Conservation (phyloP, 2,113 vertebrate species). For the Gymnobelideus leadbeateri region DNA sequence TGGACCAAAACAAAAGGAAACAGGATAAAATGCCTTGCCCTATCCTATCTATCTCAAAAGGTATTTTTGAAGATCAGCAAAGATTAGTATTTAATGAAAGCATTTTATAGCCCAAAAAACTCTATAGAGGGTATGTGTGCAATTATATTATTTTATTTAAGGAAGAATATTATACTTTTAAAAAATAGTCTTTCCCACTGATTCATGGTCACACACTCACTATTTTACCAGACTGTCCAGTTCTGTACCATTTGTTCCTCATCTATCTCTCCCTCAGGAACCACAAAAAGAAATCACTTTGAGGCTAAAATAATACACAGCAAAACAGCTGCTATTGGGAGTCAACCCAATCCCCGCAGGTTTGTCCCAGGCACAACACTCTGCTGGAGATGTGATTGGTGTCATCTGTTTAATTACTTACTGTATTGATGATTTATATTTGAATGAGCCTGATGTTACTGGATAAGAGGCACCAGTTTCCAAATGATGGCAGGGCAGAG, state of each 20-base stretch:
- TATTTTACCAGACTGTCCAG: background rate
- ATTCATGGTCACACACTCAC: background rate
- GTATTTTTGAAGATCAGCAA: background rate
- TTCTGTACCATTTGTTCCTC: background rate
- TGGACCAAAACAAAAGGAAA: background rate
- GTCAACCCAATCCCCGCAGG: too few species aligned
- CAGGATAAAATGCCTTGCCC: background rate
- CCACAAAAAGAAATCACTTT: background rate
- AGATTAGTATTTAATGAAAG: background rate
- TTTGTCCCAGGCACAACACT: background rate
- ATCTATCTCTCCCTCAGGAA: conserved; percentile 7
- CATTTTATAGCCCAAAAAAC: background rate
- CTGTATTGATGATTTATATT: background rate
- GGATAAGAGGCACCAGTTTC: background rate
- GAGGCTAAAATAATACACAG: conserved; percentile 16
- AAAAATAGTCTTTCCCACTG: background rate
- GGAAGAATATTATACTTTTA: conserved; percentile 1
- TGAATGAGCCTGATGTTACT: background rate
- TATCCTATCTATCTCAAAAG: background rate
- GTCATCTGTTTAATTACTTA: background rate
- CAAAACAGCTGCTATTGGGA: conserved; percentile 33
- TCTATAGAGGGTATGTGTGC: background rate
- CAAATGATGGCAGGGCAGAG: background rate
- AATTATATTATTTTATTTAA: conserved; percentile 18
- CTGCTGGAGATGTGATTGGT: background rate